Evolutionary conservation across 2,888 invertebrate species (phyloP), one percentile per base, ranked within the genome.

Genomic region (Sesamia inferens): DNA sequence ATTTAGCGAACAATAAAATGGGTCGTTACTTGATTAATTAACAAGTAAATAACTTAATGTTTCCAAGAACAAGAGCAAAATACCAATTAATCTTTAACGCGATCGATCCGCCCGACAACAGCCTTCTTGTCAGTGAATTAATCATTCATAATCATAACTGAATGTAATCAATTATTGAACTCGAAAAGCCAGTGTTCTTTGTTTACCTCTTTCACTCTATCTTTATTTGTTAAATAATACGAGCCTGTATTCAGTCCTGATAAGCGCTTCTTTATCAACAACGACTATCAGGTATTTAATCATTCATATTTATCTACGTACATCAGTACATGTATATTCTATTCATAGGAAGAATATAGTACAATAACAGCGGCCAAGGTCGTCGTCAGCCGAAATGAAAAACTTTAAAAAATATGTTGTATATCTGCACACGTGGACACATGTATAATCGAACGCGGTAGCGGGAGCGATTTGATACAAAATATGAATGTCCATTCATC

Each of bases 361-460:
- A 55, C 24, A 68, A 68, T 68, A 66, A 58, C 68, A 16, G 68
- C 58, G 65, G 58, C 64, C 79, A 79, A 79, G 79, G 79, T 81
- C 31, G 22, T 11, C 11, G 63, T 63, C 71, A n/a, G 16, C 31
- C 62, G 44, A 68, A 74, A 68, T 57, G 77, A 79, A n/a, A 59
- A 39, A 14, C 47, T n/a, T 68, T 67, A 79, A 68, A 67, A 61
- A 61, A 74, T 64, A 66, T 79, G 57, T 78, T 47, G n/a, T 16
- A 47, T 16, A 16, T 14, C 39, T 19, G 19, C 14, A 74, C 10
- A 13, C 31, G 58, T 74, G 31, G 2, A 31, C 31, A 31, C 3
- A 31, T 31, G 48, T 31, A 8, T 24, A 6, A 59, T 65, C 68
- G 63, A 22, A 16, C 7, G 51, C 47, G 55, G 19, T 0, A 48